A percentile compares a stretch with the other conserved stretches of the same genome.
Evolutionary conservation across 2,113 vertebrate species (phyloP).

Genomic region (Ochotona princeps): DNA sequence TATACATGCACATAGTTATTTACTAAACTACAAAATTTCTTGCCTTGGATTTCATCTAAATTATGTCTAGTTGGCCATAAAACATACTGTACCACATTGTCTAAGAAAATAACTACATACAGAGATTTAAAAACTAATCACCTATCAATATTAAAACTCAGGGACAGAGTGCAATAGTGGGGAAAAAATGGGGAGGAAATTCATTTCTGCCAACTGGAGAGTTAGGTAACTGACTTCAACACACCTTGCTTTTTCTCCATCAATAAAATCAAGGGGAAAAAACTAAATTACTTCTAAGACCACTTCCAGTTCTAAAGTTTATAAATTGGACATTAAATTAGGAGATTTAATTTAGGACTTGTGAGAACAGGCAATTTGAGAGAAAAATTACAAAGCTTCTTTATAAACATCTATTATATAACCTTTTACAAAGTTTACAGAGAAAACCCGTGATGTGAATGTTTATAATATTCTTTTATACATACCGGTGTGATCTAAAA

Average conservation of each 20-base stretch:
- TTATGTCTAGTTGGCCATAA: constrained; percentile 14
- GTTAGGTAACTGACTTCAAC: background rate
- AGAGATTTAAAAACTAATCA: constrained; percentile 22
- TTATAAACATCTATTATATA: constrained; percentile 41
- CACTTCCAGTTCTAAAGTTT: constrained; percentile 20
- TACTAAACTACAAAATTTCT: background rate
- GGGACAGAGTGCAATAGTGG: too few relatives aligned
- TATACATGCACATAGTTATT: background rate
- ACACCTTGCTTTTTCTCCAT: background rate
- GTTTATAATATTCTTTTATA: constrained; percentile 19
- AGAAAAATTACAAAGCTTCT: constrained; percentile 28
- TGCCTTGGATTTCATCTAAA: background rate
- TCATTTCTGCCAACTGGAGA: constrained; percentile 18
- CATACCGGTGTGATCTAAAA: constrained; percentile 43
- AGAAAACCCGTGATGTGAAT: constrained; percentile 38
- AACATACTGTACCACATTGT: background rate
- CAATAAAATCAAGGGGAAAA: constrained; percentile 51
- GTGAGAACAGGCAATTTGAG: background rate
- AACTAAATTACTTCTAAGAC: constrained; percentile 27
- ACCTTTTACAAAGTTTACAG: constrained; percentile 6
- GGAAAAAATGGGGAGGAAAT: background rate
- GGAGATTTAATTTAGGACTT: background rate
- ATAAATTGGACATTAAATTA: background rate
- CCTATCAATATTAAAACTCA: background rate
- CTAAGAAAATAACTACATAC: constrained; percentile 40